Conservation (phyloP, 2,888 invertebrate species). For the Mystacides longicornis region DNA sequence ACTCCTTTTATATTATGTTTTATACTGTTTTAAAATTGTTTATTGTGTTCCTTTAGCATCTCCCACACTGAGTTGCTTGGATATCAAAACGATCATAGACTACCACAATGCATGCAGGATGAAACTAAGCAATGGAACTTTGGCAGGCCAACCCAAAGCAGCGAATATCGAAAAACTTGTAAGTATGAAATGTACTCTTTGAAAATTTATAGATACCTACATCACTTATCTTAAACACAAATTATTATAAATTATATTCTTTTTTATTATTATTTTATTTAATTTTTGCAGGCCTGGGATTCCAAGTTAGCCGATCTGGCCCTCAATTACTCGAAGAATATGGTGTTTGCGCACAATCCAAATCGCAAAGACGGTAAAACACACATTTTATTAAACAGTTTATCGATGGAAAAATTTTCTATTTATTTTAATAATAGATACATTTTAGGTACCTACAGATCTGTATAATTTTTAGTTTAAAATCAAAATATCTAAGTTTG, state of each 20-base stretch:
- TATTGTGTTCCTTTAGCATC: not conserved
- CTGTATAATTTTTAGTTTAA: no score
- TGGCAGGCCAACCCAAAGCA: conserved; percentile 16
- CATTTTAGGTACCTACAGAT: no score
- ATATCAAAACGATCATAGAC: conserved; percentile 11
- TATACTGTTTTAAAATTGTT: no score
- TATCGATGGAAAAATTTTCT: no score
- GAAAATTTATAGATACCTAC: no score
- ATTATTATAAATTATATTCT: no score
- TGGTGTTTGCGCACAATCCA: not conserved
- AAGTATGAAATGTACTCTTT: no score
- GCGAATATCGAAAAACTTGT: conserved; percentile 14
- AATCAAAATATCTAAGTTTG: no score
- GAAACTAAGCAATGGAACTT: conserved; percentile 8
- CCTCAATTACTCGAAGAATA: not conserved
- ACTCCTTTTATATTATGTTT: no score
- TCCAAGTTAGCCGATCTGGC: not conserved
- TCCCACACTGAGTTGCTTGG: conserved; percentile 4
- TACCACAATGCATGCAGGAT: conserved; percentile 10
- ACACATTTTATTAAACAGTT: no score
- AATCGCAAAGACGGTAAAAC: not conserved
- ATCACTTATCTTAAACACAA: no score
- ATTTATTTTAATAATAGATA: no score
- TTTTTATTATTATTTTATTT: not conserved
- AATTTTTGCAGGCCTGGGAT: not conserved